Base-by-base conservation (phyloP, 2,888 invertebrate species). In the Lasioglossum figueresi region DNA sequence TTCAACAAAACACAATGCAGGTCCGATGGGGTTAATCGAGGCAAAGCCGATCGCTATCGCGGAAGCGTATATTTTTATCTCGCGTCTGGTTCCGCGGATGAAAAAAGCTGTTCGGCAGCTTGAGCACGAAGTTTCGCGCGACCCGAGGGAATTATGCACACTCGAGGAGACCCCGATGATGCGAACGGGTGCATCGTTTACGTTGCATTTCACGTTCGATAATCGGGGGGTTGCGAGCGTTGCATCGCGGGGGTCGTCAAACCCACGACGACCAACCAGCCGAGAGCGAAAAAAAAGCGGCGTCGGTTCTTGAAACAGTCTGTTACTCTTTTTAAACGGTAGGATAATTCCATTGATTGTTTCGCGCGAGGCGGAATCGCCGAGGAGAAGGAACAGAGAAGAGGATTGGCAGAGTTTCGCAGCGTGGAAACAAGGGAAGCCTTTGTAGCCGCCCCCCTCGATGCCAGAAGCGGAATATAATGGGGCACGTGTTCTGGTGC, bases 401-500 rank as follows among this genome's bases (percentile, higher is more conserved):
- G 27, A 27, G 23, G 34, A 56, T 40, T 37, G 31, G 31, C 48
- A 27, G 72, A 84, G 80, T 83, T 84, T 84, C 59, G 78, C 71
- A 77, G 82, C 40, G 63, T 81, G 84, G 84, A 82, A 90, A 90
- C 89, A 92, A 91, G 88, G 89, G 88, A 82, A 84, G 81, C 80
- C 90, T 88, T 91, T 91, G 91, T 91, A 80, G 87, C 72, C 78
- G 82, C 40, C 70, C 76, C 76, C 74, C 48, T 56, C 52, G 85
- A 37, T 83, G 75, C 73, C 77, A 83, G 82, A 82, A 87, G 80
- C 73, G 73, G 88, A 85, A 83, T 89, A 92, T 92, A 92, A 92
- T 92, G 90, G 89, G 90, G 85, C 91, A 88, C 91, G 92, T 91
- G 92, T 92, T 89, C 87, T 86, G 75, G 70, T 77, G 71, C 68